phyloP scores from a whole-genome alignment of 2,888 invertebrate species.

The Coelogynopora nodosa region DNA sequence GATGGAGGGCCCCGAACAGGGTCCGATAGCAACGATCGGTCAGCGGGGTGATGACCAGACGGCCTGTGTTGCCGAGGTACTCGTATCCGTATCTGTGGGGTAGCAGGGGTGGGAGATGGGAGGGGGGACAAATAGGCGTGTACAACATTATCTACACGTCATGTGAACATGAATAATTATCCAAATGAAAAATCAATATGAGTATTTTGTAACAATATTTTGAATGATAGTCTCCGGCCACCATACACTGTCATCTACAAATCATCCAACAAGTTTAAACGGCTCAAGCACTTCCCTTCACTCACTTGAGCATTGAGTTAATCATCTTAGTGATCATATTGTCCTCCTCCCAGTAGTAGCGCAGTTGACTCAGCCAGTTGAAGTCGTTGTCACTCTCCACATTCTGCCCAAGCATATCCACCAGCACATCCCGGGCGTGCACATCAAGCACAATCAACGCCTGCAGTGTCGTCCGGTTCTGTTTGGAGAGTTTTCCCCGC shows the following conservation, averaged over 20 bases:
- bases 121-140: no score
- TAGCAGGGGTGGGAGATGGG: no score
- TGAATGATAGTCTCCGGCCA: no score
- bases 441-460: slow-evolving; percentile 78
- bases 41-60: slow-evolving; percentile 64
- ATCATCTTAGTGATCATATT: slow-evolving; percentile 63
- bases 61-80: slow-evolving; percentile 63
- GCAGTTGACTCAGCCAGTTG: slow-evolving; percentile 62
- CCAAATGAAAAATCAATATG: no score
- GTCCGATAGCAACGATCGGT: slow-evolving; percentile 64
- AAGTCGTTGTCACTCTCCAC: slow-evolving; percentile 62
- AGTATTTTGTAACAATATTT: no score
- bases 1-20: slow-evolving; percentile 62
- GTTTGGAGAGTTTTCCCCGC: slow-evolving; percentile 63
- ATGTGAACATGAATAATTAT: no score
- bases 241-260: no score
- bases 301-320: slow-evolving; percentile 61
- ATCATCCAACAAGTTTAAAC: background rate
- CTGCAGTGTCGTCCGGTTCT: slow-evolving; percentile 62
- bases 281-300: background rate
- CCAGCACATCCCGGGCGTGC: slow-evolving; percentile 62
- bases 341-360: slow-evolving; percentile 64
- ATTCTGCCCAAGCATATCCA: slow-evolving; percentile 53
- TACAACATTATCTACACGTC: no score
- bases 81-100: slow-evolving; percentile 61